Percentiles rank a stretch among this genome's conserved stretches.
phyloP scores from a whole-genome alignment of 1,140 invertebrate genomes.

The Drosophila eugracilis region DNA sequence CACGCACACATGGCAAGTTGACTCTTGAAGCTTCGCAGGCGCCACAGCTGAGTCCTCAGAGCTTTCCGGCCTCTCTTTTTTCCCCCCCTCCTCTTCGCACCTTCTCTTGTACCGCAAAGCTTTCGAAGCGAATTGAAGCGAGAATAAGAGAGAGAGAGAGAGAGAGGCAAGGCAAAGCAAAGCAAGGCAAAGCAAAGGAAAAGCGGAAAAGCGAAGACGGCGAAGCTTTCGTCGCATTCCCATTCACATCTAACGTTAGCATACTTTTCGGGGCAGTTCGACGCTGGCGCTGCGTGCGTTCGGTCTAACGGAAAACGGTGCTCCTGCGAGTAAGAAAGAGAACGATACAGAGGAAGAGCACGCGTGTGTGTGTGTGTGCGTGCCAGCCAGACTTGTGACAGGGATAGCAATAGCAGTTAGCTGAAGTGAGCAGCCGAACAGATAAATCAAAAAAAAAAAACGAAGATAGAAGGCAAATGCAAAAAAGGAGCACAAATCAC shows the following conservation, averaged over 20 bases:
- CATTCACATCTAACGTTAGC: conserved; percentile 53
- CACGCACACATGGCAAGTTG: conserved; percentile 39
- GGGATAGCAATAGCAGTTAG: conserved; percentile 35
- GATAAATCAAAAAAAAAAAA: conserved; percentile 25
- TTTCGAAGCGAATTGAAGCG: conserved; percentile 4
- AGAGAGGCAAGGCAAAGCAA: conserved; percentile 1
- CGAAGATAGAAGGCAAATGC: conserved; percentile 8
- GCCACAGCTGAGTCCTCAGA: conserved; percentile 48
- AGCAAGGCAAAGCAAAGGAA: no score
- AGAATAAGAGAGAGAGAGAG: neutral
- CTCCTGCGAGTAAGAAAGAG: conserved; percentile 21
- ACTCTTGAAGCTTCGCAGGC: conserved; percentile 55
- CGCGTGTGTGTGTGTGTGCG: conserved; percentile 15
- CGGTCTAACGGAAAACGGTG: conserved; percentile 63
- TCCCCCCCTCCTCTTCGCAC: neutral
- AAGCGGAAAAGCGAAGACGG: neutral
- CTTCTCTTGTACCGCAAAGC: neutral
- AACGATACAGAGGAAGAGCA: conserved; percentile 25
- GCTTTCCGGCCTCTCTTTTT: conserved; percentile 32
- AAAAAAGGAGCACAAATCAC: conserved; percentile 24
- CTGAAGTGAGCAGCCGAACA: conserved; percentile 16
- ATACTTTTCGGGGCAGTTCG: conserved; percentile 74
- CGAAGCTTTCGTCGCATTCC: conserved; percentile 40
- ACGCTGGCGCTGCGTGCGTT: conserved; percentile 82
- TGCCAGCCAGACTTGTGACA: conserved; percentile 31